Percentiles rank a stretch among this genome's conserved stretches.
These are phyloP conservation scores for Apistogramma diplotaenia DNA, from an alignment of 2,113 vertebrate genomes.

Conservation along the genomic window DNA sequence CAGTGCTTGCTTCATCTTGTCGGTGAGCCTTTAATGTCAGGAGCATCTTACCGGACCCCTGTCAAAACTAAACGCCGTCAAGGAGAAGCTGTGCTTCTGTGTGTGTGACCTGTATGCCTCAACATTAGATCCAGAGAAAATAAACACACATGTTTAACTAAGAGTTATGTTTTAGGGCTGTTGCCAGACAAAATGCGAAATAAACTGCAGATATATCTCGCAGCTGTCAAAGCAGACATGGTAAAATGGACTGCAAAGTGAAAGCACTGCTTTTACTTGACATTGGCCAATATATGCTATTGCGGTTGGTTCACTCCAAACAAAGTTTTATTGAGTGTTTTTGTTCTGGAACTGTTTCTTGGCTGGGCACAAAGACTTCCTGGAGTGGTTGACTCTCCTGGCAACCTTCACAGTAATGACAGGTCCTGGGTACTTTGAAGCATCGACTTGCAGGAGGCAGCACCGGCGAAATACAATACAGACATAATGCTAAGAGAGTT, in stretches of 20 bases:
- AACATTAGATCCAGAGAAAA: background rate
- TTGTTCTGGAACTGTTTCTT: background rate
- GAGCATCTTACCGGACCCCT: slow-evolving; percentile 31
- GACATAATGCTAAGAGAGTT: background rate
- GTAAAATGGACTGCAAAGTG: background rate
- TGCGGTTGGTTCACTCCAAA: background rate
- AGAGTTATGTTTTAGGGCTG: background rate
- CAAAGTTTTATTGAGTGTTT: background rate
- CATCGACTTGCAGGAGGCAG: background rate
- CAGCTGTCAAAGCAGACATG: slow-evolving; percentile 2
- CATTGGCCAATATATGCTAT: background rate
- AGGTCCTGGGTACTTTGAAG: background rate
- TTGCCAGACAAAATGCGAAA: background rate
- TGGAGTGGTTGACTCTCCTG: background rate
- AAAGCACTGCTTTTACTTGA: background rate
- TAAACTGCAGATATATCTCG: background rate
- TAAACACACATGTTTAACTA: background rate
- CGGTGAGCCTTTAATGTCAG: slow-evolving; percentile 51
- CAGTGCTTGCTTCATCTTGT: slow-evolving; percentile 43
- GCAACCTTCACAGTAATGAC: background rate
- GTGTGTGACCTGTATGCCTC: slow-evolving; percentile 23
- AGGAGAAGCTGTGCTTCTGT: slow-evolving; percentile 3
- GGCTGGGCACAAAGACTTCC: background rate
- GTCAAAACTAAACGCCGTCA: slow-evolving; percentile 40
- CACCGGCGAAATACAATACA: background rate